Percentiles rank a stretch among this genome's conserved stretches.
Evolutionary conservation across 2,888 invertebrate genomes (phyloP).

Genomic region (Megaustenia siamemsis): DNA sequence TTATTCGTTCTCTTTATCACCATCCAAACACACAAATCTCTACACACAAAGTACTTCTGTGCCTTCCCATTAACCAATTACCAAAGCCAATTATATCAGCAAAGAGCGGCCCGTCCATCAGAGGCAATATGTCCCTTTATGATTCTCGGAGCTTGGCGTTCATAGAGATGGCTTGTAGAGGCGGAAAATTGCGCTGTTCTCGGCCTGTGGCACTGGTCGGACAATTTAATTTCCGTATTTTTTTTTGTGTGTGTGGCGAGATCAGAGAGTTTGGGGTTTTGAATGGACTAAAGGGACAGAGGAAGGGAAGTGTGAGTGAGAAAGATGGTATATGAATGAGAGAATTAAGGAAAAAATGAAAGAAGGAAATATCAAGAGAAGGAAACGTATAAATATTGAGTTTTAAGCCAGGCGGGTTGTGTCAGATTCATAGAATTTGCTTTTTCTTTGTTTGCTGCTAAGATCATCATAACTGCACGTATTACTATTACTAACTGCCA

Average conservation of each 20-base stretch:
- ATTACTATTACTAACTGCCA: no score
- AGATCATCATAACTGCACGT: no score
- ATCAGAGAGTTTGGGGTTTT: neutral
- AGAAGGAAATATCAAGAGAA: neutral
- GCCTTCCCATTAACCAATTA: neutral
- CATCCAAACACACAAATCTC: neutral
- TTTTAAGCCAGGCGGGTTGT: no score
- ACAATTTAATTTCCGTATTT: conserved; percentile 11
- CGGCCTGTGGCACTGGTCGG: neutral
- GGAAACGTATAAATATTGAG: neutral
- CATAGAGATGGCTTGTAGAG: neutral
- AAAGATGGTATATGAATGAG: neutral
- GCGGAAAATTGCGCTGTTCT: neutral
- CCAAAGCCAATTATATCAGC: neutral
- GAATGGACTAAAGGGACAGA: neutral
- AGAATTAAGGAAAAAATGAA: neutral
- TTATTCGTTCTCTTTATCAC: neutral
- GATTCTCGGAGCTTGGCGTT: neutral
- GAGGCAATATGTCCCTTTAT: neutral
- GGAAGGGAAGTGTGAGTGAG: neutral
- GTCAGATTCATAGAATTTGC: no score
- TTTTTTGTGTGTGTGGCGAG: neutral
- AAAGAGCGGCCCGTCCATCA: neutral
- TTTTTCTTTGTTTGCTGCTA: no score
- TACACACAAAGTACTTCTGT: neutral